Conservation (phyloP, 1,140 invertebrate species). For the Brachionus asplanchnoidis region DNA sequence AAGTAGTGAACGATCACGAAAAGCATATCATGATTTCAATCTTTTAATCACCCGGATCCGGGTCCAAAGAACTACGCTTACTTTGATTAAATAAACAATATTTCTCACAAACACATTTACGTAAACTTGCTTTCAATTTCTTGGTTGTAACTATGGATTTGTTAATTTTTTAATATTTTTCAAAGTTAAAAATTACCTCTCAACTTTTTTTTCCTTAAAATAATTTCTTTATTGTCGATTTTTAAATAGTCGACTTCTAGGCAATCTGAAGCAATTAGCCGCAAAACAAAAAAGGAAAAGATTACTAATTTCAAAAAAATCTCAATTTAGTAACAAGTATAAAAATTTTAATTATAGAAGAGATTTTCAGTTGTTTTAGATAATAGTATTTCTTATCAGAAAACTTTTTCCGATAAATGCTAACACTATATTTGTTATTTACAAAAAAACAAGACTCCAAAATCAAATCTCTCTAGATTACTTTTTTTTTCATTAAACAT, state of each 20-base stretch:
- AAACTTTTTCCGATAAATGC: neutral
- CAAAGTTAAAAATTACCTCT: slow-evolving; percentile 7
- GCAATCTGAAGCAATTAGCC: neutral
- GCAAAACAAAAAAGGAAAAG: neutral
- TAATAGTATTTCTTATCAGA: neutral
- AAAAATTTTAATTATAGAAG: neutral
- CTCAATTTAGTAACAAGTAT: neutral
- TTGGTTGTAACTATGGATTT: slow-evolving; percentile 36
- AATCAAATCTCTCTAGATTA: neutral
- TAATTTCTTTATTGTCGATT: neutral
- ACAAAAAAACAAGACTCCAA: neutral
- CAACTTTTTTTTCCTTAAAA: slow-evolving; percentile 4
- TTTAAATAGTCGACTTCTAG: neutral
- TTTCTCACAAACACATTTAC: neutral
- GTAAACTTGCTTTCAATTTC: slow-evolving; percentile 6
- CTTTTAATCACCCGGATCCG: neutral
- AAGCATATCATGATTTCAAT: neutral
- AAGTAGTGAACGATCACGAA: neutral
- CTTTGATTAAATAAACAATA: neutral
- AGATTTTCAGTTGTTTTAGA: neutral
- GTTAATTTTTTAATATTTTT: neutral
- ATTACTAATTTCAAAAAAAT: neutral
- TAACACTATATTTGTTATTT: too few relatives aligned
- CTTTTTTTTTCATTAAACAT: neutral
- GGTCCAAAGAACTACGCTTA: neutral